These are phyloP conservation scores for Sphecodes monilicornis DNA, from an alignment of 2,888 invertebrate species.

Conservation along the genomic window DNA sequence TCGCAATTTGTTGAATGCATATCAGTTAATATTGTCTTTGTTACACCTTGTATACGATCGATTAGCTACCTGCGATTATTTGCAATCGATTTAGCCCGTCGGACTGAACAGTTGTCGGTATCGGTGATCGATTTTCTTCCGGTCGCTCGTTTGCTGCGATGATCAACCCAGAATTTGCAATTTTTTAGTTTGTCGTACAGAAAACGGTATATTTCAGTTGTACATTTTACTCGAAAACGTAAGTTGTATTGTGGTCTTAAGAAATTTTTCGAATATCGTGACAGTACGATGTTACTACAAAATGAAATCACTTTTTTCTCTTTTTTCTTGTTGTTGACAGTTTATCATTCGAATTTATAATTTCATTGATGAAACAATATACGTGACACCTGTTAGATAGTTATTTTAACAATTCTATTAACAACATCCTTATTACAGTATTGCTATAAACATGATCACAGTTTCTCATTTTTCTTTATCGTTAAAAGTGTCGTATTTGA, in stretches of 20 bases:
- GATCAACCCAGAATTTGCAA: neutral
- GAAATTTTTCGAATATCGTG: too few relatives aligned
- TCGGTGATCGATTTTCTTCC: neutral
- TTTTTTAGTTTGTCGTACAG: neutral
- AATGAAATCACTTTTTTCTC: neutral
- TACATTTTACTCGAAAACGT: neutral
- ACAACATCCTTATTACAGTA: too few relatives aligned
- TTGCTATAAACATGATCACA: too few relatives aligned
- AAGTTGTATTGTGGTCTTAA: neutral
- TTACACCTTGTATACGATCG: slow-evolving; percentile 26
- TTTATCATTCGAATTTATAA: neutral
- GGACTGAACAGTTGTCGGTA: neutral
- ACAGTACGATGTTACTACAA: neutral
- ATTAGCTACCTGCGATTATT: slow-evolving; percentile 26
- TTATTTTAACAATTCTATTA: too few relatives aligned
- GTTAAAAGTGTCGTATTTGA: too few relatives aligned
- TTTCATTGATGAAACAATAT: neutral
- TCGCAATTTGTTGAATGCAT: slow-evolving; percentile 49
- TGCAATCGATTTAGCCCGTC: neutral
- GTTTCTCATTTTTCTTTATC: too few relatives aligned
- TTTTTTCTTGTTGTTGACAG: neutral
- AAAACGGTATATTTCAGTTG: neutral
- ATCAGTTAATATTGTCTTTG: slow-evolving; percentile 46
- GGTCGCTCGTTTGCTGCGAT: neutral
- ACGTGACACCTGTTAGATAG: neutral